A percentile compares a stretch with the other conserved stretches of the same genome.
These are phyloP conservation scores for Lemur catta DNA, from an alignment of 2,797 vertebrate species.

Conservation along the genomic window DNA sequence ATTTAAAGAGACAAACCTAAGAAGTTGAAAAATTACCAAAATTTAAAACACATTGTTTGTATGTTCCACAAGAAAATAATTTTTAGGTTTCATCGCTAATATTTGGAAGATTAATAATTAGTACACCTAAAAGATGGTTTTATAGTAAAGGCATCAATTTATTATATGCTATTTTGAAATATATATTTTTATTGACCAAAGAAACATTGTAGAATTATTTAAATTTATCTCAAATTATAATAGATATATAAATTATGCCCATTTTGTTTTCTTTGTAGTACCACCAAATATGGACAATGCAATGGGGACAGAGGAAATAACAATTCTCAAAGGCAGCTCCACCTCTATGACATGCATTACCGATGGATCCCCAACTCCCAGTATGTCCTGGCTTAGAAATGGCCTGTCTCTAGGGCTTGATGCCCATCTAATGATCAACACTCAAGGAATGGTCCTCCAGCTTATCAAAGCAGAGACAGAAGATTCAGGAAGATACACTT, in stretches of 20 bases:
- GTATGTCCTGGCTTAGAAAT: slow-evolving; percentile 91
- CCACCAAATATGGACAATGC: slow-evolving; percentile 92
- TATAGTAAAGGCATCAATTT: not conserved
- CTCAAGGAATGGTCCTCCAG: slow-evolving; percentile 89
- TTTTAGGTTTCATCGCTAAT: not conserved
- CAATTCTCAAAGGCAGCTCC: slow-evolving; percentile 87
- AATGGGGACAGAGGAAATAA: slow-evolving; percentile 91
- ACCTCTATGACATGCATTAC: slow-evolving; percentile 88
- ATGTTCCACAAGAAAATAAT: not conserved
- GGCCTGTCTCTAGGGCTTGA: slow-evolving; percentile 77
- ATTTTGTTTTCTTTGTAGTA: slow-evolving; percentile 82
- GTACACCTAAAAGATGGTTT: not conserved
- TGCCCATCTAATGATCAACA: slow-evolving; percentile 79
- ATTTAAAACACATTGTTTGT: not conserved
- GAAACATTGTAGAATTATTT: not conserved
- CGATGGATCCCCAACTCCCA: slow-evolving; percentile 90
- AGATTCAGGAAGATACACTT: slow-evolving; percentile 91
- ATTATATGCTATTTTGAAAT: not conserved
- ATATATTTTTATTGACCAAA: not conserved
- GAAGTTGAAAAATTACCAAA: not conserved
- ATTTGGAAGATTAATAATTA: slow-evolving; percentile 16
- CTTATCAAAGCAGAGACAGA: slow-evolving; percentile 82
- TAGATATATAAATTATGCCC: not conserved
- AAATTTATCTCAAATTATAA: not conserved
- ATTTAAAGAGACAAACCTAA: not conserved